Percentiles rank a stretch among this genome's conserved stretches.
These are phyloP conservation scores for Gambusia yucatana DNA, from an alignment of 2,797 vertebrate genomes.

Conservation along the genomic window DNA sequence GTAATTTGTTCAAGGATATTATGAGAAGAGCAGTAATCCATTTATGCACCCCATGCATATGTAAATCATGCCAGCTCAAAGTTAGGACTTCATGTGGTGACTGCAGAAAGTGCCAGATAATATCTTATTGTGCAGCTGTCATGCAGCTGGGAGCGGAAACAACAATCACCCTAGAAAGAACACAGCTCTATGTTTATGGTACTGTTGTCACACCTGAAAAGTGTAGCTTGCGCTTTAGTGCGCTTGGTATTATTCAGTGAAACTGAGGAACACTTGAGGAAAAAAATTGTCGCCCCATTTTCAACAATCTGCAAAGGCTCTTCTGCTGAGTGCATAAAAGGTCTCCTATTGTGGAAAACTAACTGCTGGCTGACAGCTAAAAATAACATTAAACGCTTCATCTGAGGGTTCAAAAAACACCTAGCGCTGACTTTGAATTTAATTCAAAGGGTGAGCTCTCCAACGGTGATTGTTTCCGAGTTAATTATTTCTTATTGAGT, in stretches of 20 bases:
- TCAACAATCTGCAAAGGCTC: conserved; percentile 18
- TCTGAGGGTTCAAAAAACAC: conserved; percentile 43
- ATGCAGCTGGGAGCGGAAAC: conserved; percentile 6
- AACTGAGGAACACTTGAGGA: conserved; percentile 41
- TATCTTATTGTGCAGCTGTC: background rate
- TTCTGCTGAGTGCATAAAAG: conserved; percentile 33
- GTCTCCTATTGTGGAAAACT: conserved; percentile 44
- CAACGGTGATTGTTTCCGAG: conserved; percentile 55
- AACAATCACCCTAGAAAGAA: conserved; percentile 8
- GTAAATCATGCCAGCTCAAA: conserved; percentile 14
- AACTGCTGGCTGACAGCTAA: conserved; percentile 37
- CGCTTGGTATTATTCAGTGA: conserved; percentile 31
- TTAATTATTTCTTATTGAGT: conserved; percentile 43
- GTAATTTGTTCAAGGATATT: conserved; percentile 4
- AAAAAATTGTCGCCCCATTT: conserved; percentile 47
- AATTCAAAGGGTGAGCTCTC: conserved; percentile 56
- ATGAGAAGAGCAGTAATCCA: conserved; percentile 4
- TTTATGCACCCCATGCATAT: conserved; percentile 17
- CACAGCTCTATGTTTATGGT: background rate
- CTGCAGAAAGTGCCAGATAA: conserved; percentile 6
- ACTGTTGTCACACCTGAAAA: conserved; percentile 21
- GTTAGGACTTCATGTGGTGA: conserved; percentile 11
- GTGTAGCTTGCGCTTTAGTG: conserved; percentile 7
- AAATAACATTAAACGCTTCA: conserved; percentile 35
- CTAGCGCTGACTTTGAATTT: conserved; percentile 45